Conservation (phyloP, 2,113 vertebrate species). For the Crotalus horridus region DNA sequence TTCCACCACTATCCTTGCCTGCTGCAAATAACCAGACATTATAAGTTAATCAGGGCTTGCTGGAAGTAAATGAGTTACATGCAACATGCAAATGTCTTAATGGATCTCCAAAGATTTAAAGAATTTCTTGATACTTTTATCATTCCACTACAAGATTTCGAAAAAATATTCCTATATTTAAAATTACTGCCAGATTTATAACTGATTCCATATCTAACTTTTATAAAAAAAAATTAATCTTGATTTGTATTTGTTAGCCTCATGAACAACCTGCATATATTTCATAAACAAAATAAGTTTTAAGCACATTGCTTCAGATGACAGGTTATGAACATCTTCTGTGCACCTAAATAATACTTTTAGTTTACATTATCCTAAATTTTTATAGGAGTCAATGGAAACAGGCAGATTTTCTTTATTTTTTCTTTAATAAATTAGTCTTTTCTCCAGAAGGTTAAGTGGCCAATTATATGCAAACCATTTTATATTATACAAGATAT, state of each 20-base stretch:
- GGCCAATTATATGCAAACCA: conserved; percentile 62
- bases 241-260: conserved; percentile 60
- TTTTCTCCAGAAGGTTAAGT: conserved; percentile 44
- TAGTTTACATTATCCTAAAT: conserved; percentile 47
- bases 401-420: conserved; percentile 47
- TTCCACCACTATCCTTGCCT: conserved; percentile 24
- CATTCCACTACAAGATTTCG: conserved; percentile 68
- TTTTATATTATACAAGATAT: conserved; percentile 58
- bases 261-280: conserved; percentile 41
- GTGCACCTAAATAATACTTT: conserved; percentile 54
- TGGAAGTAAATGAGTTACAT: conserved; percentile 38
- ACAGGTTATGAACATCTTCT: conserved; percentile 52
- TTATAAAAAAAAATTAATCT: conserved; percentile 57
- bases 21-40: conserved; percentile 39
- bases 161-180: conserved; percentile 44
- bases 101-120: conserved; percentile 42
- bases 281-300: conserved; percentile 42
- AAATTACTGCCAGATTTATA: conserved; percentile 78
- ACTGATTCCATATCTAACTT: conserved; percentile 62
- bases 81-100: conserved; percentile 36
- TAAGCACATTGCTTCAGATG: conserved; percentile 55
- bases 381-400: conserved; percentile 53
- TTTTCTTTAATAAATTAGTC: conserved; percentile 50
- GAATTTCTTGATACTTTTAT: conserved; percentile 58
- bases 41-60: conserved; percentile 29